Conservation (phyloP, 2,113 vertebrate genomes). For the Struthio camelus region DNA sequence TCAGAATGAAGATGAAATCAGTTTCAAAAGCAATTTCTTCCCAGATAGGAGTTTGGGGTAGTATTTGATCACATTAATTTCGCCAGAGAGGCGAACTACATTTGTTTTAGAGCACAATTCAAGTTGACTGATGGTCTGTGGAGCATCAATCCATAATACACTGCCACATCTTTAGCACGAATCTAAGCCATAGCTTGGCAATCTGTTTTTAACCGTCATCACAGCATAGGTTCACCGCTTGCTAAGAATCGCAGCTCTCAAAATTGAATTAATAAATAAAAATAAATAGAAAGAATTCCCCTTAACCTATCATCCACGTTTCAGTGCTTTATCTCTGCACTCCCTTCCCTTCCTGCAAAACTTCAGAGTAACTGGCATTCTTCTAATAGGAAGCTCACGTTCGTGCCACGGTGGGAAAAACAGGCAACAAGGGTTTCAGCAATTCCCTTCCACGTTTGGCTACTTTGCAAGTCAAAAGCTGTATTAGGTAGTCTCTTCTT, state of each 20-base stretch:
- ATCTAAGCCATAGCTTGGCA: neutral
- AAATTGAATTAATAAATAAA: neutral
- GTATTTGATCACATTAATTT: slow-evolving; percentile 35
- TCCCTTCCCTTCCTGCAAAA: neutral
- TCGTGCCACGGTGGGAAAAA: neutral
- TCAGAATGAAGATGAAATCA: slow-evolving; percentile 31
- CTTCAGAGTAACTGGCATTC: neutral
- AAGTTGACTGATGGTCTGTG: neutral
- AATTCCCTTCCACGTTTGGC: neutral
- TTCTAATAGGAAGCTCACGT: neutral
- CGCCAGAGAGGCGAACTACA: neutral
- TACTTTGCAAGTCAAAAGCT: neutral
- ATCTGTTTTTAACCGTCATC: neutral
- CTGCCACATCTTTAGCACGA: neutral
- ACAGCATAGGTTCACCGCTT: neutral
- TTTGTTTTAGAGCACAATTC: neutral
- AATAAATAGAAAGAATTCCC: neutral
- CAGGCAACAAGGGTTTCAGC: neutral
- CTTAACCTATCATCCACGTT: neutral
- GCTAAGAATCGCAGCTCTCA: neutral
- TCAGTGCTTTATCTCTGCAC: neutral
- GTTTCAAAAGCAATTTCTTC: slow-evolving; percentile 31
- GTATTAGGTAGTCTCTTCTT: neutral
- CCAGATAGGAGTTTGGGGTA: neutral
- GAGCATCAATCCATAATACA: neutral